Evolutionary conservation across 2,113 vertebrate genomes (phyloP).

Genomic region (Phalacrocorax brasilianus): DNA sequence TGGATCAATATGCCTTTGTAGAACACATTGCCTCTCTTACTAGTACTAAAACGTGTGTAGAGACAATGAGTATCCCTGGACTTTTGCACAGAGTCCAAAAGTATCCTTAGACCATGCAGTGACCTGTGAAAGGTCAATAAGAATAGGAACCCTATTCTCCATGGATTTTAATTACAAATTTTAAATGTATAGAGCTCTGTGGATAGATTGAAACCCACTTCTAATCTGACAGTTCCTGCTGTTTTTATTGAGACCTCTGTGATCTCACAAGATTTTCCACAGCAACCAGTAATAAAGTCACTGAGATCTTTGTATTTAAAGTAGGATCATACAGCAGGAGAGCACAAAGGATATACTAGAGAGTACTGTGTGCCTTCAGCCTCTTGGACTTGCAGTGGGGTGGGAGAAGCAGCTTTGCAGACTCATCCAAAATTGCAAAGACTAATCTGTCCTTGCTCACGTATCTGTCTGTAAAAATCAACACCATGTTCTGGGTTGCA

Average conservation of each 20-base stretch:
- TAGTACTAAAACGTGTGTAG: neutral
- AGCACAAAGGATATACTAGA: neutral
- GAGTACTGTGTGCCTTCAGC: neutral
- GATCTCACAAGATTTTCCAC: neutral
- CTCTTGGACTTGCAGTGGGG: neutral
- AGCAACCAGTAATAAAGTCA: neutral
- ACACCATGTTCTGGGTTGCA: neutral
- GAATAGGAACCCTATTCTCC: neutral
- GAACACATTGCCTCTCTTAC: neutral
- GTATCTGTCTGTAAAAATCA: neutral
- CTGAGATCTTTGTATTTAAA: neutral
- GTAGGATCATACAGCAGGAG: neutral
- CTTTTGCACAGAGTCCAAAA: neutral
- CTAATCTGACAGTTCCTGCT: neutral
- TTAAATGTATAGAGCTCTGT: neutral
- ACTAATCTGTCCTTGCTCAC: neutral
- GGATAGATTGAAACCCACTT: neutral
- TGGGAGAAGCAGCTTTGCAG: neutral
- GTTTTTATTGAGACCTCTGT: neutral
- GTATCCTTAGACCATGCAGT: too few species aligned
- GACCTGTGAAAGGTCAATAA: neutral
- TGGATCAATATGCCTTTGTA: fast-evolving
- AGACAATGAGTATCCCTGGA: neutral
- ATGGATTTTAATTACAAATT: neutral
- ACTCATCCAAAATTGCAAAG: neutral